Conservation (phyloP, 2,888 invertebrate species). For the Fabriciana adippe region DNA sequence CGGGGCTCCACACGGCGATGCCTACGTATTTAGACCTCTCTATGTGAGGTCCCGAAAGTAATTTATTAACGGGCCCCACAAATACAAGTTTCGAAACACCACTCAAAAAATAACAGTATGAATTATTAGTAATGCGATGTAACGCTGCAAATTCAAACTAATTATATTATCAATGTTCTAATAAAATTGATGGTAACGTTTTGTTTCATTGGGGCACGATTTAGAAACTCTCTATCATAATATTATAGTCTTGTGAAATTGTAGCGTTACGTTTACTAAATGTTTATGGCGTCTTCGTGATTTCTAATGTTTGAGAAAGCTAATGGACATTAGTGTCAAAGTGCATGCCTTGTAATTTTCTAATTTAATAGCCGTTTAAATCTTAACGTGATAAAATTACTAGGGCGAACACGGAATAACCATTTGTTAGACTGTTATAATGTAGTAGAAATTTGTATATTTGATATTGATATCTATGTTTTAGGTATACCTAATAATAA, state of each 20-base stretch:
- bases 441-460: not conserved
- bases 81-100: conserved; percentile 64
- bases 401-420: not conserved
- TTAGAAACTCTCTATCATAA: conserved; percentile 32
- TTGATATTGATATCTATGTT: no score
- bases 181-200: conserved; percentile 26
- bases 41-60: conserved; percentile 75
- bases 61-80: conserved; percentile 78
- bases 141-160: conserved; percentile 52
- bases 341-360: conserved; percentile 41
- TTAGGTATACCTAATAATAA: no score
- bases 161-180: conserved; percentile 48
- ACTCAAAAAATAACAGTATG: conserved; percentile 53
- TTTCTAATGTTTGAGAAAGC: conserved; percentile 44
- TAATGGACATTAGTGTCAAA: conserved; percentile 39
- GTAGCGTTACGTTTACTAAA: conserved; percentile 54
- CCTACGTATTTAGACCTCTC: conserved; percentile 71
- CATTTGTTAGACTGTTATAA: not conserved
- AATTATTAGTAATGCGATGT: conserved; percentile 49
- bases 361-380: conserved; percentile 29
- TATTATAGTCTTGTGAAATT: conserved; percentile 41
- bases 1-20: conserved; percentile 61
- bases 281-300: conserved; percentile 63
- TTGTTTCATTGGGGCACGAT: conserved; percentile 19
- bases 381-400: conserved; percentile 23